Evolutionary conservation across 92 coral and sea anemone species (phyloP), one percentile per base, ranked within the genome.

Genomic region (Pocillopora meandrina): DNA sequence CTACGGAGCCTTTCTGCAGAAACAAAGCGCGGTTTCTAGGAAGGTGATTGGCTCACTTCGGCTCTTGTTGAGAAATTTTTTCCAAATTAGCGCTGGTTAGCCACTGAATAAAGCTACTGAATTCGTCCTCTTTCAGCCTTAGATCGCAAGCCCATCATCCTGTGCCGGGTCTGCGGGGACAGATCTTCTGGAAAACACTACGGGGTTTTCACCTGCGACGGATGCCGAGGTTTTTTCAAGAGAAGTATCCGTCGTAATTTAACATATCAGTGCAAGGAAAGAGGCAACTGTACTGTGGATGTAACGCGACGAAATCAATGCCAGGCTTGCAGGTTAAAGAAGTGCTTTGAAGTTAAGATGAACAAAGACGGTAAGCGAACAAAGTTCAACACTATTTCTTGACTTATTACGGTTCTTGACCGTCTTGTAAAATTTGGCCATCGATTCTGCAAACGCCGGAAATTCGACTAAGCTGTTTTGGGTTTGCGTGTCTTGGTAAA

Each of bases 181-280:
- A 91, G 99, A 76, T 97, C 99, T 0, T 97, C 99, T n/a, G 99
- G 99, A 55, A 97, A 97, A 76, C 99, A 97, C 15, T 97, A 97
- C 90, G 99, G 99, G 1, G 98, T 97, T 21, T 95, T 97, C 77
- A 97, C 99, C 2, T 97, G 99, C 49, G 99, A 97, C 72, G 99
- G 99, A 2, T 97, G 99, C 49, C 84, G 99, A 18, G 99, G 99
- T 2, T 97, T 97, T 74, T 97, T 97, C 88, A 97, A 97, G 89
- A 82, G 99, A 65, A 94, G 98, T 34, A 91, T 97, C 57, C 89
- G 99, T 36, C 85, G 98, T 2, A 95, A 76, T 64, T 79, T 97
- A n/a, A 87, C 89, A 36, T 97, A 97, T 74, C 95, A 95, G 72
- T 97, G 99, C 57, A 97, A 97, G 77, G 96, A 97, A 72, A 83